Evolutionary conservation across 2,888 invertebrate species (phyloP).

Genomic region (Agrochola lychnidis): DNA sequence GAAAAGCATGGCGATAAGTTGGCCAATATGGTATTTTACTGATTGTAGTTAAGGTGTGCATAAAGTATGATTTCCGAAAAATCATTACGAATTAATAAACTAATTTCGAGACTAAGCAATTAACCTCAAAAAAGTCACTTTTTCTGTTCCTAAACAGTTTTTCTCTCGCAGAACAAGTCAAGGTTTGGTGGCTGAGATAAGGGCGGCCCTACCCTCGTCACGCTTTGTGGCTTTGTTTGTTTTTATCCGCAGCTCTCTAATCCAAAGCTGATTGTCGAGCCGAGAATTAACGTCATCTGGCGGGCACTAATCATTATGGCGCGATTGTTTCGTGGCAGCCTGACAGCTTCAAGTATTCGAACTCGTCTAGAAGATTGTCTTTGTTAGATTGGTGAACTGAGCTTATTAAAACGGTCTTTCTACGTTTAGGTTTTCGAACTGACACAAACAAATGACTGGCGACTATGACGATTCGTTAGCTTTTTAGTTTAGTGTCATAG

Average conservation of each 20-base stretch:
- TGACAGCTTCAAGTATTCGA: slow-evolving; percentile 35
- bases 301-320: slow-evolving; percentile 52
- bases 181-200: slow-evolving; percentile 57
- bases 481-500: neutral
- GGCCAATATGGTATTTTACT: too few species aligned
- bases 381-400: slow-evolving; percentile 17
- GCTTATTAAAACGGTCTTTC: slow-evolving; percentile 12
- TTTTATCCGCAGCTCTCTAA: slow-evolving; percentile 62
- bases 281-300: slow-evolving; percentile 60
- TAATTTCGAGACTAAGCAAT: slow-evolving; percentile 15
- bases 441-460: neutral
- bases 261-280: slow-evolving; percentile 65
- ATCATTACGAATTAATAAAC: slow-evolving; percentile 8
- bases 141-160: slow-evolving; percentile 16
- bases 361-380: slow-evolving; percentile 24
- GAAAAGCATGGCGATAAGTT: neutral
- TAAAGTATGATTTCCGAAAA: neutral
- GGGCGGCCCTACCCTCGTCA: slow-evolving; percentile 66
- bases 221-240: slow-evolving; percentile 65
- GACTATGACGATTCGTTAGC: neutral
- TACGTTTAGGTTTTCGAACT: neutral
- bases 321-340: slow-evolving; percentile 37
- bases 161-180: slow-evolving; percentile 36
- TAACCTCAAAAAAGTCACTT: slow-evolving; percentile 11
- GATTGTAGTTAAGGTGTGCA: too few species aligned